These are phyloP conservation scores for Anastatus disparis DNA, from an alignment of 1,140 invertebrate genomes.

Conservation along the genomic window DNA sequence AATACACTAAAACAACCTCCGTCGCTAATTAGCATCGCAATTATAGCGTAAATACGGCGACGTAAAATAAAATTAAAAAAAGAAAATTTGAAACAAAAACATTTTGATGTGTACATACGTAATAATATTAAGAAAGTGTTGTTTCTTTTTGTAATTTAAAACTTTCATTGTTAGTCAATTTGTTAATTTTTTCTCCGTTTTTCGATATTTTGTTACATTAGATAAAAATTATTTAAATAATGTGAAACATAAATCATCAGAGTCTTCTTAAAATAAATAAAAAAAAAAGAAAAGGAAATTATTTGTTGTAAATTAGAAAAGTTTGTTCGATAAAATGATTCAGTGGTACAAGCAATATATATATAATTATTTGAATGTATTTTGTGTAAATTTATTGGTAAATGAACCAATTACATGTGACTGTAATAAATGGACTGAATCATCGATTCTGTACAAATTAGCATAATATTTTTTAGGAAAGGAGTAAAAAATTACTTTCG, in stretches of 20 bases:
- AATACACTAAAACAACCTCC: too few relatives aligned
- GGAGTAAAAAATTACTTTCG: background rate
- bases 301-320: background rate
- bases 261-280: background rate
- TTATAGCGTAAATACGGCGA: too few relatives aligned
- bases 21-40: too few relatives aligned
- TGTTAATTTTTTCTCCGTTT: too few relatives aligned
- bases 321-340: slow-evolving; percentile 8
- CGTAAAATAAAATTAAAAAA: too few relatives aligned
- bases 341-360: background rate
- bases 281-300: background rate
- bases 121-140: too few relatives aligned
- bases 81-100: too few relatives aligned
- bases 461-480: background rate
- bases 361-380: background rate
- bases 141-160: too few relatives aligned
- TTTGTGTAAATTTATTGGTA: slow-evolving; percentile 12
- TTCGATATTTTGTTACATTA: too few relatives aligned
- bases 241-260: too few relatives aligned
- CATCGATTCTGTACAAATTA: slow-evolving; percentile 15
- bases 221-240: background rate
- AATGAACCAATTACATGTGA: slow-evolving; percentile 9
- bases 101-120: too few relatives aligned
- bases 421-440: slow-evolving; percentile 24
- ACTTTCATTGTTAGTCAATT: too few relatives aligned